Percentiles rank a stretch among this genome's conserved stretches.
phyloP scores from a whole-genome alignment of 92 coral and sea anemone species.

The Parazoanthus swiftii region DNA sequence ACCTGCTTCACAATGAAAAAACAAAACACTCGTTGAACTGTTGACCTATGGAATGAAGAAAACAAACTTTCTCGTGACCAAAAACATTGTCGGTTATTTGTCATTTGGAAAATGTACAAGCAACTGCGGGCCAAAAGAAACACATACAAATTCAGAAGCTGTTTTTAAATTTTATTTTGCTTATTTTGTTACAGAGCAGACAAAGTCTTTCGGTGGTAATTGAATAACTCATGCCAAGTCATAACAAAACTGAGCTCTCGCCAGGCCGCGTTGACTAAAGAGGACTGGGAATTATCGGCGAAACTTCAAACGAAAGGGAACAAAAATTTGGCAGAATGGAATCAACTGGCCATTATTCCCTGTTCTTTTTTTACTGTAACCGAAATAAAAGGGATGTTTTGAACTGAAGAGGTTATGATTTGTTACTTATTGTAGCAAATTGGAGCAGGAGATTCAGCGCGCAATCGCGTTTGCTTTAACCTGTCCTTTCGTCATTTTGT shows the following conservation, averaged over 20 bases:
- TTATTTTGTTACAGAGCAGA: too few species aligned
- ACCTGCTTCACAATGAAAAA: not conserved
- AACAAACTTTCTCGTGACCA: not conserved
- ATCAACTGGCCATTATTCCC: not conserved
- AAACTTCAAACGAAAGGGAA: too few species aligned
- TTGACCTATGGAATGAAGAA: not conserved
- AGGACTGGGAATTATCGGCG: not conserved
- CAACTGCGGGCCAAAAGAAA: not conserved
- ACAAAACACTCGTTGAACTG: not conserved
- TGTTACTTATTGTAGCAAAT: not conserved
- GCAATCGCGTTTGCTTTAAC: not conserved
- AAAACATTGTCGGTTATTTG: not conserved
- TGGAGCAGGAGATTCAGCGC: not conserved
- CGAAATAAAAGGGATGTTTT: not conserved
- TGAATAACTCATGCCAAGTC: not conserved
- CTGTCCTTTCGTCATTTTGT: conserved; percentile 14
- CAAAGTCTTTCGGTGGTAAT: not conserved
- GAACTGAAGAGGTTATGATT: not conserved
- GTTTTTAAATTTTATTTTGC: too few species aligned
- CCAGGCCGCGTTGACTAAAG: not conserved
- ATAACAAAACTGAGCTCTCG: not conserved
- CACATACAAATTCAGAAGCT: not conserved
- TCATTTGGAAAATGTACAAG: not conserved
- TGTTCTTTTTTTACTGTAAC: not conserved
- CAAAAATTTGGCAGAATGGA: too few species aligned